Conservation (phyloP, 2,797 vertebrate species). For the Sebastes hubbsi region DNA sequence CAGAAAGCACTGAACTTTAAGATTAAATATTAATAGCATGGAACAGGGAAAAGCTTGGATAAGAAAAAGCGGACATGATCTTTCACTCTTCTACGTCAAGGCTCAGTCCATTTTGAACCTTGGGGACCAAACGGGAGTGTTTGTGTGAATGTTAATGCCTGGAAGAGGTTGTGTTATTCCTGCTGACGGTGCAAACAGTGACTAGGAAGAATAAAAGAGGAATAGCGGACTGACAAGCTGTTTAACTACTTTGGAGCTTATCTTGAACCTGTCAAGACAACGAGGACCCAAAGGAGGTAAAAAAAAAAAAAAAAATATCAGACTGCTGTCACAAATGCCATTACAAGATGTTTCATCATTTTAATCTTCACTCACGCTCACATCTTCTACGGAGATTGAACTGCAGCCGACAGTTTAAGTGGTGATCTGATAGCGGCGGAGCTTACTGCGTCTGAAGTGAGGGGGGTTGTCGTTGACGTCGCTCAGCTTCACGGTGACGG, state of each 20-base stretch:
- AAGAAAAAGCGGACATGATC: conserved; percentile 70
- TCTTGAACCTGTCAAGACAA: conserved; percentile 34
- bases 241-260: conserved; percentile 38
- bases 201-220: conserved; percentile 19
- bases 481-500: conserved; percentile 88
- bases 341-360: conserved; percentile 73
- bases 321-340: conserved; percentile 54
- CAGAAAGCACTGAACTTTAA: conserved; percentile 80
- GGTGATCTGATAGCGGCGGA: conserved; percentile 29
- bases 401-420: conserved; percentile 16
- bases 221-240: conserved; percentile 22
- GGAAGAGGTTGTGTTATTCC: conserved; percentile 23
- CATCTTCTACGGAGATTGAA: conserved; percentile 13
- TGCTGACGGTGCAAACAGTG: conserved; percentile 35
- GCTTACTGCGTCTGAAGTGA: conserved; percentile 91
- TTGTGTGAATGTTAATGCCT: conserved; percentile 41
- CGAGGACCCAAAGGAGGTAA: conserved; percentile 34
- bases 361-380: conserved; percentile 43
- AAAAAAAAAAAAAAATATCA: conserved; percentile 19
- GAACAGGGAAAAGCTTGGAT: conserved; percentile 72
- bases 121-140: conserved; percentile 29
- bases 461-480: conserved; percentile 95
- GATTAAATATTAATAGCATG: conserved; percentile 81
- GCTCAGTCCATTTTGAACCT: conserved; percentile 55
- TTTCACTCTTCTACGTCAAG: conserved; percentile 67